phyloP scores from a whole-genome alignment of 2,113 vertebrate genomes.

The Hippolais icterina region DNA sequence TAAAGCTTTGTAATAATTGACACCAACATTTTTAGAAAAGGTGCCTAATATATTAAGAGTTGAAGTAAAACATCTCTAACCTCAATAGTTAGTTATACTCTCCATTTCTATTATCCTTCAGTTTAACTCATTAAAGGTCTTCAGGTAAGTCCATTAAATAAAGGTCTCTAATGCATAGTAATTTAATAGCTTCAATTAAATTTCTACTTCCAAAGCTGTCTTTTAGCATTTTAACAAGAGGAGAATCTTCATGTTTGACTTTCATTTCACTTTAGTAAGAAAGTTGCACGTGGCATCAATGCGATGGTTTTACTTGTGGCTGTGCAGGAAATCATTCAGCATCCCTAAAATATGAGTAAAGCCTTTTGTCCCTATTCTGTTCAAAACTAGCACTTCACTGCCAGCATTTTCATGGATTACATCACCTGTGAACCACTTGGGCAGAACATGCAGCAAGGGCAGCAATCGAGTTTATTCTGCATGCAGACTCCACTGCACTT shows the following conservation, averaged over 20 bases:
- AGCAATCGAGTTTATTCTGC: not conserved
- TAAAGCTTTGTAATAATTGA: not conserved
- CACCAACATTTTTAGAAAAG: not conserved
- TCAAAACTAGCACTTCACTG: not conserved
- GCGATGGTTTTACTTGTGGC: not conserved
- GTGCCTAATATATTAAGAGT: not conserved
- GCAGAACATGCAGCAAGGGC: not conserved
- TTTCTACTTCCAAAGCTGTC: not conserved
- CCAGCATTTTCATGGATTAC: not conserved
- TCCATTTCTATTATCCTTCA: not conserved
- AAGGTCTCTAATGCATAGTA: conserved; percentile 3
- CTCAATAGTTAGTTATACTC: not conserved
- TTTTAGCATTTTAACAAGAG: not conserved
- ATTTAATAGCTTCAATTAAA: conserved; percentile 35
- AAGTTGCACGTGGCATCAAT: not conserved
- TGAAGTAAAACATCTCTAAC: not conserved
- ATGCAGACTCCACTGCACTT: not conserved
- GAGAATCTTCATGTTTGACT: not conserved
- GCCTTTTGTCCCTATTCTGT: not conserved
- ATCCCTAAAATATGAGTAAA: not conserved
- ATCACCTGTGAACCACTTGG: not conserved
- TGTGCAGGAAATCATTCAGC: not conserved
- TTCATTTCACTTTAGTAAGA: not conserved
- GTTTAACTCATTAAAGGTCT: conserved; percentile 40
- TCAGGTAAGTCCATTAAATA: conserved; percentile 27